phyloP scores from a whole-genome alignment of 2,888 invertebrate species.

The Latrodectus elegans region DNA sequence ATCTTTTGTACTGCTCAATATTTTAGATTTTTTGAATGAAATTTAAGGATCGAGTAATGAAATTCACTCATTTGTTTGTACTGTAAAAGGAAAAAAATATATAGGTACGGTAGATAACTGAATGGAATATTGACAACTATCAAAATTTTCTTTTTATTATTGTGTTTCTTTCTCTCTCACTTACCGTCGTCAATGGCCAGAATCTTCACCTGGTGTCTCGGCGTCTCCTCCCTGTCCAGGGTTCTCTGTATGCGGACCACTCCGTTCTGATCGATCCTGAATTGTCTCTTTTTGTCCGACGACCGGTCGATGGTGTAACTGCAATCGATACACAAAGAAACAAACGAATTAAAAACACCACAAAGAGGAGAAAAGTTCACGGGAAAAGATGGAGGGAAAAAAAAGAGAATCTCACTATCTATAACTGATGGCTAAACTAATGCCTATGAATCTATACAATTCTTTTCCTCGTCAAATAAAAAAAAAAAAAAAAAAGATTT shows the following conservation, averaged over 20 bases:
- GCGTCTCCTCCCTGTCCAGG: constrained; percentile 94
- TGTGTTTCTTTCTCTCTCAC: neutral
- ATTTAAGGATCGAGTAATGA: no score
- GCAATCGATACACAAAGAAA: constrained; percentile 16
- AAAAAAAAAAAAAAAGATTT: neutral
- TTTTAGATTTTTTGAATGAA: no score
- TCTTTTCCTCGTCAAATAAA: neutral
- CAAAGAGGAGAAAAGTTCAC: neutral
- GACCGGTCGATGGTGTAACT: constrained; percentile 90
- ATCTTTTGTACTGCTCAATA: no score
- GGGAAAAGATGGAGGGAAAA: neutral
- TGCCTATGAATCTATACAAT: constrained; percentile 10
- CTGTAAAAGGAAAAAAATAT: no score
- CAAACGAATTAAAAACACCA: neutral
- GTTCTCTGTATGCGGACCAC: constrained; percentile 94
- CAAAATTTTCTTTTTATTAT: no score
- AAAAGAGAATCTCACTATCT: neutral
- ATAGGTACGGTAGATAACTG: no score
- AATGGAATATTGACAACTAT: no score
- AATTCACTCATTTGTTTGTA: no score
- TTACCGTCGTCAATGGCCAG: constrained; percentile 91
- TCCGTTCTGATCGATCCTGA: constrained; percentile 94
- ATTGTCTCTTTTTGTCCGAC: constrained; percentile 93
- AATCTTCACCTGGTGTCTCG: constrained; percentile 95
- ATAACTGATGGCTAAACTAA: constrained; percentile 48